phyloP scores from a whole-genome alignment of 2,888 invertebrate genomes.

The Pomacea canaliculata region DNA sequence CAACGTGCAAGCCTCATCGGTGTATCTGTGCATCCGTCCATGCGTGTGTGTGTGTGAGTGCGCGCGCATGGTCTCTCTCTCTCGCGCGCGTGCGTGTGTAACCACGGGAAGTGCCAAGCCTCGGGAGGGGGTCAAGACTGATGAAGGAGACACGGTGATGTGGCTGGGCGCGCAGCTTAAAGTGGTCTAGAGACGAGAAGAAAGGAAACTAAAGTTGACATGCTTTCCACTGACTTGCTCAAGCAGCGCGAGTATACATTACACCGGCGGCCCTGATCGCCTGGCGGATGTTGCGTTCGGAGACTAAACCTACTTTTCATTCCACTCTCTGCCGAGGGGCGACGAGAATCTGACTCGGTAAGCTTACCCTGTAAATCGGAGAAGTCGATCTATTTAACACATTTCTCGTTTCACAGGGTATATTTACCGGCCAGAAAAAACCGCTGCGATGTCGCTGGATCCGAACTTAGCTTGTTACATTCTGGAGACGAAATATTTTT shows the following conservation, averaged over 20 bases:
- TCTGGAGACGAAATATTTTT: background rate
- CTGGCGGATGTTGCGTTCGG: too few relatives aligned
- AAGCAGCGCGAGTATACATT: too few relatives aligned
- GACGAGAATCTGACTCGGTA: constrained; percentile 30
- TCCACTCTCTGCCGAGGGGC: too few relatives aligned
- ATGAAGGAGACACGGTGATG: background rate
- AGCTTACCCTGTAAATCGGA: constrained; percentile 65
- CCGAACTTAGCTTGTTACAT: background rate
- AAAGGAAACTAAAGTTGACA: too few relatives aligned
- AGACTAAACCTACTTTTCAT: too few relatives aligned
- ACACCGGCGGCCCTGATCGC: too few relatives aligned
- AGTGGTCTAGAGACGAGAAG: too few relatives aligned
- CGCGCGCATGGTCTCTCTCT: background rate
- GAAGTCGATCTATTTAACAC: constrained; percentile 44
- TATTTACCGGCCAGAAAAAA: constrained; percentile 50
- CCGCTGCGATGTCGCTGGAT: background rate
- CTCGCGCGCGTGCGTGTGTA: background rate
- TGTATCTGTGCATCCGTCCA: background rate
- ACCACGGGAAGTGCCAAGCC: background rate
- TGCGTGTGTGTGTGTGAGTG: constrained; percentile 7
- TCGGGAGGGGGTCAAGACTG: background rate
- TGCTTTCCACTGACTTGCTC: too few relatives aligned
- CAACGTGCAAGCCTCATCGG: background rate
- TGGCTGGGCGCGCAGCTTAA: too few relatives aligned
- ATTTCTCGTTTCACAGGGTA: constrained; percentile 67